Conservation (phyloP, 2,113 vertebrate species). For the Proterorhinus semilunaris region DNA sequence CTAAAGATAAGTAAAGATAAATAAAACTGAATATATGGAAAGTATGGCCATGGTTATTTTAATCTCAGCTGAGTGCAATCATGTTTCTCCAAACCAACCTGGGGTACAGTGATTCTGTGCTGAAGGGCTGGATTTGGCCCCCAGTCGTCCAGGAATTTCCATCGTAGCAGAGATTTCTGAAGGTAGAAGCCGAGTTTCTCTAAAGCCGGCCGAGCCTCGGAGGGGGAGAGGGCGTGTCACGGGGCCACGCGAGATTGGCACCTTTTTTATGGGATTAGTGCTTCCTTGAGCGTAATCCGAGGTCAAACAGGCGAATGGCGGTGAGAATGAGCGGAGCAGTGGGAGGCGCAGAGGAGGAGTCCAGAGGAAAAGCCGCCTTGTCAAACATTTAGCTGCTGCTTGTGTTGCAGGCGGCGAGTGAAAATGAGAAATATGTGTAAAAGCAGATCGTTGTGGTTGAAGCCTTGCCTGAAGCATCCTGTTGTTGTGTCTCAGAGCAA, state of each 20-base stretch:
- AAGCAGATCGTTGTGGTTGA: too few relatives aligned
- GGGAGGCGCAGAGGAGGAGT: neutral
- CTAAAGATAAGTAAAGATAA: too few relatives aligned
- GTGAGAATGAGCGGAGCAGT: constrained; percentile 54
- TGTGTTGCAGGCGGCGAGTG: constrained; percentile 43
- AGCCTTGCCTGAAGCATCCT: neutral
- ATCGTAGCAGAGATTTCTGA: too few relatives aligned
- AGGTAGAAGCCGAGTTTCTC: neutral
- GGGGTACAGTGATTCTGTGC: too few relatives aligned
- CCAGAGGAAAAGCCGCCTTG: constrained; percentile 40
- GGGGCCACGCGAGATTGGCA: constrained; percentile 58
- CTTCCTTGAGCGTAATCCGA: constrained; percentile 74
- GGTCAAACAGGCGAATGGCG: constrained; percentile 65
- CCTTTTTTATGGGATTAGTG: constrained; percentile 74
- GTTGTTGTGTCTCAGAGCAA: neutral
- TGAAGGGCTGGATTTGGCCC: too few relatives aligned
- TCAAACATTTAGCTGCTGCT: constrained; percentile 70
- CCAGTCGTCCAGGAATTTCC: too few relatives aligned
- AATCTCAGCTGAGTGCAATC: too few relatives aligned
- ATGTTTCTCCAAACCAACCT: too few relatives aligned
- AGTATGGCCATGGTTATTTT: too few relatives aligned
- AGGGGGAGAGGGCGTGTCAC: constrained; percentile 39
- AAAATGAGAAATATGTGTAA: constrained; percentile 15
- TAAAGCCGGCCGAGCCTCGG: constrained; percentile 14
- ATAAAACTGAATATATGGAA: too few relatives aligned